Percentiles rank a stretch among this genome's conserved stretches.
Evolutionary conservation across 1,140 invertebrate species (phyloP).

Genomic region (Ladona fulva): DNA sequence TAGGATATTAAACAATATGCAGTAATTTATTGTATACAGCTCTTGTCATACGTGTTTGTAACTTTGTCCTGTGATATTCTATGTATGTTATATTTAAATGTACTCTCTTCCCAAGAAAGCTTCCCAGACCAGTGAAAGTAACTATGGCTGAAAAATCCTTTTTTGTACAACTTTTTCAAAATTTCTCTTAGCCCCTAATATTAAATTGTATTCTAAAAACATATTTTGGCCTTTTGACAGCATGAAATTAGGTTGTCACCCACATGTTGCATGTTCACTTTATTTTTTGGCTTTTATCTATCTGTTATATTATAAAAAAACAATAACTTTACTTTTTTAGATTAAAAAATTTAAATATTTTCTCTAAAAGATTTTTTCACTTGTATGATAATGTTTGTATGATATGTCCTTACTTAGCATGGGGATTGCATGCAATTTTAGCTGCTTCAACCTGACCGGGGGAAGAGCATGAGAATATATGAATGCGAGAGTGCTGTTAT

Average conservation of each 20-base stretch:
- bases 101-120: constrained; percentile 4
- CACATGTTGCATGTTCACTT: background rate
- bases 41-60: background rate
- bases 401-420: background rate
- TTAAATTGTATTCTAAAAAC: background rate
- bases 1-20: background rate
- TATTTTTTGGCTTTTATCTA: background rate
- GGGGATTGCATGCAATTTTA: background rate
- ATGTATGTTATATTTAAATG: constrained; percentile 4
- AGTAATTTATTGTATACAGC: background rate
- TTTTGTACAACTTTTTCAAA: background rate
- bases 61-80: background rate
- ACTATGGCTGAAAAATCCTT: background rate
- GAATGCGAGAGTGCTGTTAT: background rate
- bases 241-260: background rate
- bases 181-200: background rate
- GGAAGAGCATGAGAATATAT: constrained; percentile 1
- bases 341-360: background rate
- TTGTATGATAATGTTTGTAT: background rate
- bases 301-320: background rate
- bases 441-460: background rate
- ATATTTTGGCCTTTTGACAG: background rate
- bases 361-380: background rate
- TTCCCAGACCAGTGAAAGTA: constrained; percentile 8
- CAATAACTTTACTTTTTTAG: background rate